phyloP scores from a whole-genome alignment of 2,797 vertebrate genomes.

The Graptemys geographica region DNA sequence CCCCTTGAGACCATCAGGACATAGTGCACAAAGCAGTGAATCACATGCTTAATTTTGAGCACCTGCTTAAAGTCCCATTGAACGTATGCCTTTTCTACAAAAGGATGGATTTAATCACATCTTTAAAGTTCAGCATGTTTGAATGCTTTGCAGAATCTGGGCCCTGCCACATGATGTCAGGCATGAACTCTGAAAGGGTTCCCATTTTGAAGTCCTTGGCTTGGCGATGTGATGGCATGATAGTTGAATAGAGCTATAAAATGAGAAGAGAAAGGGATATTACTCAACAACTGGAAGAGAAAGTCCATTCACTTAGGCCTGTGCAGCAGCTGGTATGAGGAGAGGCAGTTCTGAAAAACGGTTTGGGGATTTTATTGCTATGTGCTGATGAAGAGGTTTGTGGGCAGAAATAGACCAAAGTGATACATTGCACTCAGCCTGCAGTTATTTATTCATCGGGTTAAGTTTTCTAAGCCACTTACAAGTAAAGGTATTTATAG shows the following conservation, averaged over 20 bases:
- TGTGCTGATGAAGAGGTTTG: background rate
- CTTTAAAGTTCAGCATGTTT: background rate
- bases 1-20: background rate
- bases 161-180: background rate
- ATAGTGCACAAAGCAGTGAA: background rate
- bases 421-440: background rate
- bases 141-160: background rate
- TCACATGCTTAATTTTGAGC: accelerated
- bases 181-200: background rate
- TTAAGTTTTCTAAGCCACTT: background rate
- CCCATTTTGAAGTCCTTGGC: background rate
- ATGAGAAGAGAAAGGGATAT: background rate
- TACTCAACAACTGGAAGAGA: background rate
- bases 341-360: background rate
- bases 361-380: background rate
- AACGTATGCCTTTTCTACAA: background rate
- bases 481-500: background rate
- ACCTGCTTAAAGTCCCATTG: background rate
- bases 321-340: background rate
- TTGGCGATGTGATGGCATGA: background rate
- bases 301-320: background rate
- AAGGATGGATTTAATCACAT: background rate
- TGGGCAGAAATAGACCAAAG: background rate
- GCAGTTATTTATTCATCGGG: slow-evolving; percentile 1
- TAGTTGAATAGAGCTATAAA: background rate